Base-by-base conservation (phyloP, 2,797 vertebrate genomes). In the Nyctibius grandis region DNA sequence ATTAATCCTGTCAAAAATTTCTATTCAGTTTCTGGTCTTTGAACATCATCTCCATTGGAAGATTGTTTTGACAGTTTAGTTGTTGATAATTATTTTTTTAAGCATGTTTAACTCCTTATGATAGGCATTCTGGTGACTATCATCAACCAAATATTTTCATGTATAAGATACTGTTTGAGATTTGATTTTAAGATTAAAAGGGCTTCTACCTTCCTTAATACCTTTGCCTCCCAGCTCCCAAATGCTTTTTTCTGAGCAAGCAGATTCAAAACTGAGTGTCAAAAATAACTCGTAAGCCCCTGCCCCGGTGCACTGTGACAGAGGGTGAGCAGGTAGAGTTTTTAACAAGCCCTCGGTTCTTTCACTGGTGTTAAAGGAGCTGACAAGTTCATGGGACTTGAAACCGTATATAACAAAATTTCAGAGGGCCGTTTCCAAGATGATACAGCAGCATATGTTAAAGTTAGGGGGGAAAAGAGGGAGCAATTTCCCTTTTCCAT, bases 391-490 rank as follows among this genome's bases (percentile, higher is more conserved):
- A 40, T 0, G 1, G 28, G 61, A 29, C 59, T 48, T 75, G 69
- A 56, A 83, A 60, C 18, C 1, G 0, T 4, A 2, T 11, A 5
- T 68, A 31, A n/a, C 5, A 56, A 15, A 31, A 80, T 72, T 83
- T 88, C 31, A 23, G 74, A 36, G 17, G 42, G 34, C 16, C 1
- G 0, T 67, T 89, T 85, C 2, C 0, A 9, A 78, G 73, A 36
- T 0, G 2, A 6, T 45, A 26, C 1, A 2, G 23, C 33, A 85
- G 3, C 1, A 0, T 3, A 26, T 13, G 5, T 47, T 87, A 61
- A 89, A 69, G 18, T 34, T 33, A 22, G 15, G 5, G 5, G 36
- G 23, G 15, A 19, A 54, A 54, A 83, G 36, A 20, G 19, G 36
- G 20, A 22, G 11, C 26, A 60, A 20, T 70, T 79, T 4, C 1